Conservation (phyloP, 2,113 vertebrate genomes). For the Penelope pileata region DNA sequence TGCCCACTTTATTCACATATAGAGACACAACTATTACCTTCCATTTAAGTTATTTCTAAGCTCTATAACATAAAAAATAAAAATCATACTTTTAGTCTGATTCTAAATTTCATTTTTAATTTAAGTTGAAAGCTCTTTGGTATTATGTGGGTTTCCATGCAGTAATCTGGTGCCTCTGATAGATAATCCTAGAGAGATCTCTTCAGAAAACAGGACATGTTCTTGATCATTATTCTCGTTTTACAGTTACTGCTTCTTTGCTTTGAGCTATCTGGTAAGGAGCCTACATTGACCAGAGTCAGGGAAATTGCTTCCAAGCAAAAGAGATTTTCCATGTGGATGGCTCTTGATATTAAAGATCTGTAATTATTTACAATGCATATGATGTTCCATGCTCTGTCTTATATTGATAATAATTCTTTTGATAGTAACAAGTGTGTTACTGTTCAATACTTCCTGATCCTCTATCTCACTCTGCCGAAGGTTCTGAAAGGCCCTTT, state of each 20-base stretch:
- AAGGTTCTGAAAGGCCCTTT: background rate
- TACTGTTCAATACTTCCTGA: background rate
- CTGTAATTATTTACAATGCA: background rate
- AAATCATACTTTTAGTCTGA: background rate
- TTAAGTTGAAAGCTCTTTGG: background rate
- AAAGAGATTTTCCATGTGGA: background rate
- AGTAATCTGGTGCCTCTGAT: background rate
- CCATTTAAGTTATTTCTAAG: background rate
- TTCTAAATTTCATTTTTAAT: background rate
- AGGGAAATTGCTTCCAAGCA: background rate
- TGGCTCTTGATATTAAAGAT: background rate
- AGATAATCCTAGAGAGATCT: background rate
- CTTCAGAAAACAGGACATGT: constrained; percentile 1
- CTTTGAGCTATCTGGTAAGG: background rate
- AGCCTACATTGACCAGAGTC: background rate
- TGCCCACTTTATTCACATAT: background rate
- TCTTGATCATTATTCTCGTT: background rate
- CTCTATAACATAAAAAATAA: background rate
- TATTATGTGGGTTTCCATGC: background rate
- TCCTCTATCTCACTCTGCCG: background rate
- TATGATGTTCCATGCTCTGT: background rate
- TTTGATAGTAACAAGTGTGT: fast-evolving
- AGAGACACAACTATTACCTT: background rate
- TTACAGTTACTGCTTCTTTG: background rate
- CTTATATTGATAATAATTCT: background rate